These are phyloP conservation scores for Lacerta agilis DNA, from an alignment of 2,797 vertebrate species.

Conservation along the genomic window DNA sequence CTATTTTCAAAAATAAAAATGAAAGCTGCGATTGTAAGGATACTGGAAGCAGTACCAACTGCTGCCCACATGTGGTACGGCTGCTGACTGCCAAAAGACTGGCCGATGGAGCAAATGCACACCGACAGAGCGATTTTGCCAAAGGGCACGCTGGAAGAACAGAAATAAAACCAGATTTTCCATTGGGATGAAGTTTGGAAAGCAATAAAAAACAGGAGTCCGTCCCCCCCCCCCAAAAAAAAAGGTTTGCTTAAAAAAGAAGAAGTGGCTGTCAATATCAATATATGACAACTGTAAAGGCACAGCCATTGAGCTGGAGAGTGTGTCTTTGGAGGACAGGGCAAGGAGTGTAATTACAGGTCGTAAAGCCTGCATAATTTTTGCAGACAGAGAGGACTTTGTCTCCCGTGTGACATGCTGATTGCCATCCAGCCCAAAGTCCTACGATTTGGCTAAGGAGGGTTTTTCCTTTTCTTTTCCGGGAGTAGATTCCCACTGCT, in stretches of 20 bases:
- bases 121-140: neutral
- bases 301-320: conserved; percentile 20
- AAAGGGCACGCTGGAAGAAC: neutral
- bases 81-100: neutral
- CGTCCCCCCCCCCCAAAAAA: too few relatives aligned
- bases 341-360: conserved; percentile 23
- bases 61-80: neutral
- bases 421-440: conserved; percentile 29
- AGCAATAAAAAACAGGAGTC: too few relatives aligned
- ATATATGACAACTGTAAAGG: conserved; percentile 1
- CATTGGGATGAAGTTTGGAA: neutral
- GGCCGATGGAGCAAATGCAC: neutral
- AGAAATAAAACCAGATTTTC: neutral
- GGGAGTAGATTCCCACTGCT: too few relatives aligned
- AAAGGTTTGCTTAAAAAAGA: neutral
- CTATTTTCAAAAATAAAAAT: neutral
- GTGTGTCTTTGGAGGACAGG: neutral
- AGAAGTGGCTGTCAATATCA: neutral
- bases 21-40: neutral
- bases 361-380: conserved; percentile 44
- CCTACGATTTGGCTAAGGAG: neutral
- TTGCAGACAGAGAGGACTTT: conserved; percentile 38
- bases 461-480: neutral
- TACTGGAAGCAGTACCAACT: neutral
- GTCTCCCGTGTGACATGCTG: conserved; percentile 32